Evolutionary conservation across 2,888 invertebrate genomes (phyloP).

Genomic region (Drosophila limbata): DNA sequence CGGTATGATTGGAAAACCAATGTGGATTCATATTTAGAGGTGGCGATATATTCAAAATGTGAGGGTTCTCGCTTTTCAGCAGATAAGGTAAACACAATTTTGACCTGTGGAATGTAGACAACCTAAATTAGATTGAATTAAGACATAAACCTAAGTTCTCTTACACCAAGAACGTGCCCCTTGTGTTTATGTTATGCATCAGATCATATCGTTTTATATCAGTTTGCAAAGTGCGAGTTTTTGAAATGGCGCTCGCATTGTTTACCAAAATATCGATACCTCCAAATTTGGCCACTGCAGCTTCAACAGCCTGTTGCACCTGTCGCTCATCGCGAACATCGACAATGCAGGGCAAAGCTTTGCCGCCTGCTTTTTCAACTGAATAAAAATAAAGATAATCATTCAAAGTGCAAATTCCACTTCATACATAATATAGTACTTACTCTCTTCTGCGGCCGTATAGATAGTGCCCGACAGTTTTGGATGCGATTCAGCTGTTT

Average conservation of each 20-base stretch:
- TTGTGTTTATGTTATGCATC: slow-evolving; percentile 96
- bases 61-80: slow-evolving; percentile 94
- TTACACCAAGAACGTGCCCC: slow-evolving; percentile 98
- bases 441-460: slow-evolving; percentile 93
- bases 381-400: slow-evolving; percentile 45
- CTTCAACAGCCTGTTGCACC: slow-evolving; percentile 88
- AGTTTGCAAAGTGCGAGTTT: slow-evolving; percentile 92
- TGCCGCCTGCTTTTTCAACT: slow-evolving; percentile 93
- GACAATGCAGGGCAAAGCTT: slow-evolving; percentile 91
- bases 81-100: slow-evolving; percentile 95
- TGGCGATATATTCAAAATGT: slow-evolving; percentile 97
- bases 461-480: slow-evolving; percentile 91
- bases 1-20: slow-evolving; percentile 96
- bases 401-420: slow-evolving; percentile 29
- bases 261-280: slow-evolving; percentile 98
- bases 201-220: slow-evolving; percentile 98
- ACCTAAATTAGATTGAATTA: not conserved
- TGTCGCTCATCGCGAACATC: slow-evolving; percentile 92
- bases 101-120: slow-evolving; percentile 88
- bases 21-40: slow-evolving; percentile 94
- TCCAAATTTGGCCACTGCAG: slow-evolving; percentile 92
- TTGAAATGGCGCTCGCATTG: slow-evolving; percentile 97
- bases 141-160: slow-evolving; percentile 64
- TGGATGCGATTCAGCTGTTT: slow-evolving; percentile 92
- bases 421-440: slow-evolving; percentile 29